These are phyloP conservation scores for Mellilla xanthometata DNA, from an alignment of 2,888 invertebrate species.

Conservation along the genomic window DNA sequence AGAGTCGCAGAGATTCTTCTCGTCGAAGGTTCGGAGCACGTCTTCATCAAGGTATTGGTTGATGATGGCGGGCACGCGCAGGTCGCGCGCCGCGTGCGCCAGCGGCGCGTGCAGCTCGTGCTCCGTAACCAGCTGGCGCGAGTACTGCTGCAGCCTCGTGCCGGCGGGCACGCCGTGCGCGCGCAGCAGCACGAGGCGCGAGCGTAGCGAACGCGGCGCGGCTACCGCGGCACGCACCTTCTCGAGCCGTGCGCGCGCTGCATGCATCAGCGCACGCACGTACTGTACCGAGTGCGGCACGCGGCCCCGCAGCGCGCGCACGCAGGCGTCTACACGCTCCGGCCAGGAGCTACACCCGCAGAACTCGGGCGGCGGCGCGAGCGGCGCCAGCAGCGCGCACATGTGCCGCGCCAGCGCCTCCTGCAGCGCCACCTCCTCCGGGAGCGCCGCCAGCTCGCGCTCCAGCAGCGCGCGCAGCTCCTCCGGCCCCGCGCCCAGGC, in stretches of 20 bases:
- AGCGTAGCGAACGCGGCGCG: not conserved
- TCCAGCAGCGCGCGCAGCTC: not conserved
- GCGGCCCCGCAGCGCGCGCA: too few relatives aligned
- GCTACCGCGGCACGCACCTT: too few relatives aligned
- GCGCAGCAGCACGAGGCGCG: not conserved
- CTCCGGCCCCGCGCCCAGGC: not conserved
- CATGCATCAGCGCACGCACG: too few relatives aligned
- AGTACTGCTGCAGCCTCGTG: slow-evolving; percentile 31
- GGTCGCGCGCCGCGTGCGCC: slow-evolving; percentile 9
- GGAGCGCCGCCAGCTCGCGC: not conserved
- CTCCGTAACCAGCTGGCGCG: slow-evolving; percentile 37
- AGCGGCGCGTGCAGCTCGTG: slow-evolving; percentile 35
- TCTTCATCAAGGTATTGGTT: not conserved
- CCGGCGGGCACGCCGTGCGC: not conserved
- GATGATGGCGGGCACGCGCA: not conserved
- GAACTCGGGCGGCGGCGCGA: too few relatives aligned
- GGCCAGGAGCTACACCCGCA: not conserved
- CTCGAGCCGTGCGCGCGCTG: too few relatives aligned
- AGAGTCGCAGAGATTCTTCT: not conserved
- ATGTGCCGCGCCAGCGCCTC: too few relatives aligned
- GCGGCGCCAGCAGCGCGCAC: not conserved
- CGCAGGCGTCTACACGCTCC: too few relatives aligned
- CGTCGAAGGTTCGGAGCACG: not conserved
- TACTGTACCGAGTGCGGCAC: too few relatives aligned
- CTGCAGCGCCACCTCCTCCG: not conserved